A percentile compares a stretch with the other conserved stretches of the same genome.
Evolutionary conservation across 2,113 vertebrate genomes (phyloP).

Genomic region (Clupea harengus): DNA sequence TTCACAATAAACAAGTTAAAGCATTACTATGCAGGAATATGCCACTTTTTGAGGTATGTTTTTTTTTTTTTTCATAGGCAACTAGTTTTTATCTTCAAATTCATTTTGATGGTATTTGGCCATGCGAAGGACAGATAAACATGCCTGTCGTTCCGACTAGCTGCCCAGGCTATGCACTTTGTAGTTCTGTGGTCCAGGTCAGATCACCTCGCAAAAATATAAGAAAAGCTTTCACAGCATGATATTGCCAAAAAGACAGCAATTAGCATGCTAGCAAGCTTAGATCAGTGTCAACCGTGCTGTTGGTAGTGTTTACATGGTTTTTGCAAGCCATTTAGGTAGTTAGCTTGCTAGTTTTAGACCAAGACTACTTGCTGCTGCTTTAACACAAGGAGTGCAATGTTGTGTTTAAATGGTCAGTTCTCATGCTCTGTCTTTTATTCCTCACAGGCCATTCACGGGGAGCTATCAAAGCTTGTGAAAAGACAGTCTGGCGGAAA

Average conservation of each 20-base stretch:
- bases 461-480: constrained; percentile 77
- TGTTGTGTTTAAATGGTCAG: neutral
- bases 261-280: neutral
- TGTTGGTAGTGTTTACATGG: neutral
- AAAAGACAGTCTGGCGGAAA: constrained; percentile 60
- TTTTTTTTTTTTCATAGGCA: too few relatives aligned
- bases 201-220: neutral
- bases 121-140: too few relatives aligned
- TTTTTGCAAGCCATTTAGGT: neutral
- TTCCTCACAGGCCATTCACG: constrained; percentile 71
- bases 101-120: too few relatives aligned
- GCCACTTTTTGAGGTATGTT: neutral
- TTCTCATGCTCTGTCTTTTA: neutral
- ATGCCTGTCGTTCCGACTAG: neutral
- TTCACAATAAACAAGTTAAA: neutral
- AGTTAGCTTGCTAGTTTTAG: neutral
- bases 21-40: neutral
- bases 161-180: neutral
- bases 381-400: neutral
- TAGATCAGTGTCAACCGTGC: neutral
- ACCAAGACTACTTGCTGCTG: neutral
- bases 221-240: neutral
- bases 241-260: neutral
- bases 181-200: neutral
- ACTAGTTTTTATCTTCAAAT: neutral